Conservation (phyloP, 2,888 invertebrate species). For the Trissoscelio sp. region DNA sequence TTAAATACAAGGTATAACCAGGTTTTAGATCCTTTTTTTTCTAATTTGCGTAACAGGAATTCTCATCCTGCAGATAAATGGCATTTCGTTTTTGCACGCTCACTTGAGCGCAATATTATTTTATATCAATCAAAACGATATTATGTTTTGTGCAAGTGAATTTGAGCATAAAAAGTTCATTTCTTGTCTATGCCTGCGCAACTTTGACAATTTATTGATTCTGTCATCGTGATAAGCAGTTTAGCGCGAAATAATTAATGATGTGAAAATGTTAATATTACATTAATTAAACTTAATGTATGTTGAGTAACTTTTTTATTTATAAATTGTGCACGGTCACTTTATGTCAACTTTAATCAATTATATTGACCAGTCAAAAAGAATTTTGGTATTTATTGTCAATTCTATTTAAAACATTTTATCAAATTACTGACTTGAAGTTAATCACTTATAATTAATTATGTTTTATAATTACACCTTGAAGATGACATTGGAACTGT, state of each 20-base stretch:
- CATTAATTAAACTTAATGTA: too few relatives aligned
- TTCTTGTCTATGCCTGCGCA: not conserved
- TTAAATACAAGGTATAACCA: not conserved
- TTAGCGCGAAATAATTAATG: not conserved
- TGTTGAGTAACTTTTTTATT: too few relatives aligned
- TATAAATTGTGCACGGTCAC: too few relatives aligned
- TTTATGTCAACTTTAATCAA: too few relatives aligned
- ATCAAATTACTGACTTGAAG: too few relatives aligned
- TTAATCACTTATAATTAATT: too few relatives aligned
- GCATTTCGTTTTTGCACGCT: constrained; percentile 31
- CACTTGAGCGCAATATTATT: constrained; percentile 22
- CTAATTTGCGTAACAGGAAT: constrained; percentile 21
- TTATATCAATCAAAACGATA: constrained; percentile 25
- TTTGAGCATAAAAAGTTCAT: constrained; percentile 17
- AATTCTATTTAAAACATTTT: too few relatives aligned
- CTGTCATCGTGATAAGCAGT: constrained; percentile 4
- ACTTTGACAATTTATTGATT: not conserved
- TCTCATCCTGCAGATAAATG: constrained; percentile 10
- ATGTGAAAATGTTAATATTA: not conserved
- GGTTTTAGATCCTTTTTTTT: not conserved
- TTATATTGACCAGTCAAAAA: too few relatives aligned
- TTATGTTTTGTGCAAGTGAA: constrained; percentile 10
- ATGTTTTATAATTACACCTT: too few relatives aligned
- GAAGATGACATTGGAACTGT: too few relatives aligned
- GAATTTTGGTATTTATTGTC: too few relatives aligned